phyloP scores from a whole-genome alignment of 2,888 invertebrate species.

The Onthophagus sagittarius region DNA sequence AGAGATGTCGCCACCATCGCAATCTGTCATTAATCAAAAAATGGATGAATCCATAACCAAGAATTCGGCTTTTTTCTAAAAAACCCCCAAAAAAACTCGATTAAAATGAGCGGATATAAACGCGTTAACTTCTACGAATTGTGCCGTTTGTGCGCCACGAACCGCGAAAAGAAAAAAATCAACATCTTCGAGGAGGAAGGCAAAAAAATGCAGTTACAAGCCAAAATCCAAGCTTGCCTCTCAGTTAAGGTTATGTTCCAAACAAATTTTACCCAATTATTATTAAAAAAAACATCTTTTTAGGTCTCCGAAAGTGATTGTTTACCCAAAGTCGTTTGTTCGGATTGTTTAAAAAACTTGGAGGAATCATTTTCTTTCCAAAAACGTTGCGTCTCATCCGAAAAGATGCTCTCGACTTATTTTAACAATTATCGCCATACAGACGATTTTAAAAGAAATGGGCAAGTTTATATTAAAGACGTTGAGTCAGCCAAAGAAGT shows the following conservation, averaged over 20 bases:
- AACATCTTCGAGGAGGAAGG: conserved; percentile 66
- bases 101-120: conserved; percentile 61
- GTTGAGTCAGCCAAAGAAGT: too few species aligned
- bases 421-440: conserved; percentile 59
- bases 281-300: conserved; percentile 1
- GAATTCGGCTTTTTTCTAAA: too few species aligned
- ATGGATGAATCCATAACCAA: too few species aligned
- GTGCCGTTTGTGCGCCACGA: conserved; percentile 66
- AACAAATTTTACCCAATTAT: too few species aligned
- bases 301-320: conserved; percentile 66
- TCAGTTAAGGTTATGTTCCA: conserved; percentile 56
- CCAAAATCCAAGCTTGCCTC: conserved; percentile 63
- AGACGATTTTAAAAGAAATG: conserved; percentile 60
- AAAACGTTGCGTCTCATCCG: conserved; percentile 61
- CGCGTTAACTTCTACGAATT: conserved; percentile 69
- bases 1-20: too few species aligned
- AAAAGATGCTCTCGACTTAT: conserved; percentile 64
- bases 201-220: conserved; percentile 59
- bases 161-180: conserved; percentile 61
- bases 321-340: conserved; percentile 65
- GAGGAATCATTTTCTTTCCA: conserved; percentile 62
- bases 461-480: conserved; percentile 60
- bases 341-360: conserved; percentile 59
- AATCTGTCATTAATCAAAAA: too few species aligned
- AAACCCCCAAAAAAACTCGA: too few species aligned